Evolutionary conservation across 2,888 invertebrate genomes (phyloP).

Genomic region (Oscheius sp.): DNA sequence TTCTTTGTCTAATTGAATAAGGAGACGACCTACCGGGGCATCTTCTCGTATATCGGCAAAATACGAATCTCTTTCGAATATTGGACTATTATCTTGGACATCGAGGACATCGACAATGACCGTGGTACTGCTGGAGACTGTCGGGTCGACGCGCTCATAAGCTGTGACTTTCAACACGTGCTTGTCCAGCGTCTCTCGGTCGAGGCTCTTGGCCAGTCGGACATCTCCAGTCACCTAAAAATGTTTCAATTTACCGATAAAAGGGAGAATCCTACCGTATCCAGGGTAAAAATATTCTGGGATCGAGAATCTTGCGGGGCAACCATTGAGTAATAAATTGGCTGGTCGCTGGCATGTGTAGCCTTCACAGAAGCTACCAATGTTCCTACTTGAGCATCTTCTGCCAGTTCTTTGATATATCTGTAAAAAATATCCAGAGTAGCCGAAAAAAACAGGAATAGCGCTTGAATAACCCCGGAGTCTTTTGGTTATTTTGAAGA

Average conservation of each 20-base stretch:
- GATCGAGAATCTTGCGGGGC: constrained; percentile 70
- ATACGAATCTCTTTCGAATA: constrained; percentile 90
- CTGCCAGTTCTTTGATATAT: constrained; percentile 65
- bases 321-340: constrained; percentile 69
- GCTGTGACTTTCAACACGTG: constrained; percentile 71
- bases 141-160: constrained; percentile 68
- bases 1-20: neutral
- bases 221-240: constrained; percentile 67
- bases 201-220: constrained; percentile 66
- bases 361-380: constrained; percentile 63
- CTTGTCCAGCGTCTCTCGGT: constrained; percentile 66
- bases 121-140: constrained; percentile 63
- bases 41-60: constrained; percentile 89
- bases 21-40: constrained; percentile 73
- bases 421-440: constrained; percentile 42
- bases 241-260: too few relatives aligned
- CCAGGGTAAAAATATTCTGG: constrained; percentile 60
- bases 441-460: constrained; percentile 8
- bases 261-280: constrained; percentile 48
- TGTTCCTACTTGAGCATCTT: constrained; percentile 61
- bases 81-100: constrained; percentile 93
- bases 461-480: too few relatives aligned
- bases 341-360: constrained; percentile 60
- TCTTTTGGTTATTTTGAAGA: neutral
- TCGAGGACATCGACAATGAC: constrained; percentile 86